Percentiles rank a stretch among this genome's conserved stretches.
These are phyloP conservation scores for Harpalus rufipes DNA, from an alignment of 2,888 invertebrate species.

Conservation along the genomic window DNA sequence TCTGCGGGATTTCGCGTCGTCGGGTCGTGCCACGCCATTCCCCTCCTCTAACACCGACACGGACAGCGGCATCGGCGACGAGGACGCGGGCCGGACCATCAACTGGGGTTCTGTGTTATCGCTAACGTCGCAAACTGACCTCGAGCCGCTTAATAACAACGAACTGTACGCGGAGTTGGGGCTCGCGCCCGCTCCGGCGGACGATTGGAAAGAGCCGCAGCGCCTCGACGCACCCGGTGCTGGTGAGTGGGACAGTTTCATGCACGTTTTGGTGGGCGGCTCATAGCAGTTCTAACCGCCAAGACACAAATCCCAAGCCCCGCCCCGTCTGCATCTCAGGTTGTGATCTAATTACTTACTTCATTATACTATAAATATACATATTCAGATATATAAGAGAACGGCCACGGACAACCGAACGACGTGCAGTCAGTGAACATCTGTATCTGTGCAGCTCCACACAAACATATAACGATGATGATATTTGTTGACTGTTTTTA, in stretches of 20 bases:
- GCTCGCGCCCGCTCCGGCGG: conserved; percentile 79
- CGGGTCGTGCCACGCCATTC: conserved; percentile 86
- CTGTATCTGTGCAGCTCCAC: conserved; percentile 52
- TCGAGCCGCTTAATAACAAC: conserved; percentile 90
- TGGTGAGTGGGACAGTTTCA: conserved; percentile 82
- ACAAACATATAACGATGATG: conserved; percentile 54
- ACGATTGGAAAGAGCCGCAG: conserved; percentile 81
- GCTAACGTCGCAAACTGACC: conserved; percentile 90
- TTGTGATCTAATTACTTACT: conserved; percentile 74
- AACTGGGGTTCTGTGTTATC: conserved; percentile 96
- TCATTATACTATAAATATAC: conserved; percentile 57
- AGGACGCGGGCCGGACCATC: conserved; percentile 87
- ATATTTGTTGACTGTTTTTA: conserved; percentile 74
- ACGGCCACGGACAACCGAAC: conserved; percentile 49
- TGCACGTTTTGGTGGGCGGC: conserved; percentile 85
- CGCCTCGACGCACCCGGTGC: not conserved
- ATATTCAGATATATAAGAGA: conserved; percentile 56
- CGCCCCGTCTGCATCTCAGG: conserved; percentile 72
- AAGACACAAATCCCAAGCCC: conserved; percentile 66
- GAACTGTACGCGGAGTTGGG: conserved; percentile 88
- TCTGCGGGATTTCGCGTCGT: conserved; percentile 77
- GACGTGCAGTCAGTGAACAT: conserved; percentile 50
- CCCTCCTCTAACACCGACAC: conserved; percentile 81
- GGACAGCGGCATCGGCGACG: conserved; percentile 88
- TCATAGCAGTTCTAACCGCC: conserved; percentile 78